A percentile compares a stretch with the other conserved stretches of the same genome.
These are phyloP conservation scores for Stenichneumon culpator DNA, from an alignment of 2,888 invertebrate genomes.

Conservation along the genomic window DNA sequence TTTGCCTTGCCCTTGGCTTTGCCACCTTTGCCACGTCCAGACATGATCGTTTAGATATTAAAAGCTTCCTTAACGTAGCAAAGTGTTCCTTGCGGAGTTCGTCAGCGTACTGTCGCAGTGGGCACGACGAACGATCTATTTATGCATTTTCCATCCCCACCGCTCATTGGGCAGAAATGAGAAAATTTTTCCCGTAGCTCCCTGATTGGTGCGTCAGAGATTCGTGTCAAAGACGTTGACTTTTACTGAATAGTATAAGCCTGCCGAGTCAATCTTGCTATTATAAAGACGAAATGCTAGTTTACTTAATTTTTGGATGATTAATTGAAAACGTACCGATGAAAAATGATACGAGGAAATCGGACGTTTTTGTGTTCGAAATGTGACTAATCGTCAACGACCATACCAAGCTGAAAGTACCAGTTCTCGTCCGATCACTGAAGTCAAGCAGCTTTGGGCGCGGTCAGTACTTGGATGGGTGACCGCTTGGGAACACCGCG, in stretches of 20 bases:
- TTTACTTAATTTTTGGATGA: background rate
- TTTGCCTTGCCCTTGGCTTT: too few species aligned
- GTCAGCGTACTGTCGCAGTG: constrained; percentile 45
- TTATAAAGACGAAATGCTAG: background rate
- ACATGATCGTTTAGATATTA: background rate
- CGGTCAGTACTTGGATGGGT: too few species aligned
- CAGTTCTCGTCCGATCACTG: too few species aligned
- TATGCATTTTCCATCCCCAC: background rate
- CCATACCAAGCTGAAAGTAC: too few species aligned
- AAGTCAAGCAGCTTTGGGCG: too few species aligned
- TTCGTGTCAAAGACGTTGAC: background rate
- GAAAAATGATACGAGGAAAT: too few species aligned
- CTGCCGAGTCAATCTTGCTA: background rate
- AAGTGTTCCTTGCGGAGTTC: background rate
- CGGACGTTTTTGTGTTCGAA: background rate
- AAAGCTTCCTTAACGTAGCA: background rate
- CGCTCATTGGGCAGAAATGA: background rate
- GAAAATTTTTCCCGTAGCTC: background rate
- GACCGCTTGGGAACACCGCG: too few species aligned
- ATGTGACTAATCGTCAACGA: background rate
- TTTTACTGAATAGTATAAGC: background rate
- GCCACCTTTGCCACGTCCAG: background rate
- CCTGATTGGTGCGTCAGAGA: background rate
- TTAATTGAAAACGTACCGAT: too few species aligned
- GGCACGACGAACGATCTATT: constrained; percentile 15